Base-by-base conservation (phyloP, 1,140 invertebrate species). In the Drosophila ercepeae region DNA sequence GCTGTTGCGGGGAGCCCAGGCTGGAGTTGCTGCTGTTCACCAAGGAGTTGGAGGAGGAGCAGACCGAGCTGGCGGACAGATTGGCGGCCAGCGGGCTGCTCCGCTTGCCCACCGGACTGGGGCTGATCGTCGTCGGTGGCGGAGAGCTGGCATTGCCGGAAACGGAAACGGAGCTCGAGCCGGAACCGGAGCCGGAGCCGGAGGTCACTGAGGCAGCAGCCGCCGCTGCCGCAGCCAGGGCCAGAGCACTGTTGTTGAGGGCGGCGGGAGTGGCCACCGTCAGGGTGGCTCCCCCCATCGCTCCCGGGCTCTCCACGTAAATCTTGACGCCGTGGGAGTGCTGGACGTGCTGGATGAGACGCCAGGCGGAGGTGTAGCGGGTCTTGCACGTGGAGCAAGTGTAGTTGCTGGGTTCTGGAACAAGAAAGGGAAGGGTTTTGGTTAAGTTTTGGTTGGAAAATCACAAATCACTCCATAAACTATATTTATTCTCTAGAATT, bases 351-450 rank as follows among this genome's bases (percentile, higher is more conserved):
- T 99, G 97, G 8, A 99, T 94, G 65, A 99, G 93, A 42, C 95
- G 94, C 98, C 98, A 99, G 0, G 98, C 97, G 18, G 98, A 98
- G 73, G 95, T 94, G 50, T 97, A 94, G 39, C 96, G 94, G 51
- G 96, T 95, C 75, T 98, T 98, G 92, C 98, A 99, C 27, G 98
- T 98, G 13, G 95, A 97, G 92, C 98, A 99, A 36, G 97, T 95
- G 91, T 98, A 97, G 93, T 96, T 97, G 91, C 95, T 95, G 63
- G 98, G 98, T 93, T 99, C 98, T 99, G 96, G n/a, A 39, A 0
- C 29, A 14, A 0, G 3, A 8, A 3, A 0, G 2, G 7, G 8
- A 13, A 3, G 14, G 19, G 14, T n/a, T 11, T 32, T 2, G 29
- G 2, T n/a, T 32, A 6, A 27, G 25, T 27, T 27, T 27, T 5